Evolutionary conservation across 1,140 invertebrate genomes (phyloP).

Genomic region (Ceratoteleas bidentatus): DNA sequence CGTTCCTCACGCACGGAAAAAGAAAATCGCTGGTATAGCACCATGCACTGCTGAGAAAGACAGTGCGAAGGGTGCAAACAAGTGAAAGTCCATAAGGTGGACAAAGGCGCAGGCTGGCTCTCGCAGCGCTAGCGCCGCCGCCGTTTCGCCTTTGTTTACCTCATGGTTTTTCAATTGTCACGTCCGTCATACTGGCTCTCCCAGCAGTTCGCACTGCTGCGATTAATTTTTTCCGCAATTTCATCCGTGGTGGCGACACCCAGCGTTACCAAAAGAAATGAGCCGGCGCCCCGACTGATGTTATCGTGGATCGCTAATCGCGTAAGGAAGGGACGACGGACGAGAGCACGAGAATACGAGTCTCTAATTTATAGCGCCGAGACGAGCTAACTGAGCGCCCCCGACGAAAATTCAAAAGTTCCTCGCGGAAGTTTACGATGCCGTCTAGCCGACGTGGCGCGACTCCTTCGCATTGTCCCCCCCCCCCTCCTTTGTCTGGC

Average conservation of each 20-base stretch:
- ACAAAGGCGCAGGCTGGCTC: too few species aligned
- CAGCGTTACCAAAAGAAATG: conserved; percentile 33
- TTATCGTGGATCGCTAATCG: conserved; percentile 63
- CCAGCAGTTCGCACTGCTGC: too few species aligned
- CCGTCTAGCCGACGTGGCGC: conserved; percentile 77
- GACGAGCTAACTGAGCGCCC: conserved; percentile 59
- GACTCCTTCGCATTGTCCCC: conserved; percentile 32
- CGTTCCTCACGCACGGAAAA: conserved; percentile 21
- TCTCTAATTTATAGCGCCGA: conserved; percentile 73
- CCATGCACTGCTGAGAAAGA: too few species aligned
- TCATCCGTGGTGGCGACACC: conserved; percentile 52
- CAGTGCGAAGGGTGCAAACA: too few species aligned
- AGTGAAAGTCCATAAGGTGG: too few species aligned
- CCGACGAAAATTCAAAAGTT: conserved; percentile 79
- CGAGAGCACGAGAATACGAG: conserved; percentile 55
- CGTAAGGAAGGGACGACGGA: conserved; percentile 48
- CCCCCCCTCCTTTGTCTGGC: conserved; percentile 28
- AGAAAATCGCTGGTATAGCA: too few species aligned
- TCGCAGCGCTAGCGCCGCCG: too few species aligned
- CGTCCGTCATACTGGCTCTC: too few species aligned
- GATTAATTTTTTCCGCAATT: too few species aligned
- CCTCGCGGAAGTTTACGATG: conserved; percentile 75
- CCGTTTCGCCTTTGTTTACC: too few species aligned
- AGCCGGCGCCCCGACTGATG: conserved; percentile 42
- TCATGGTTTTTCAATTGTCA: too few species aligned